phyloP scores from a whole-genome alignment of 1,140 invertebrate species.

The Drosophila saltans region DNA sequence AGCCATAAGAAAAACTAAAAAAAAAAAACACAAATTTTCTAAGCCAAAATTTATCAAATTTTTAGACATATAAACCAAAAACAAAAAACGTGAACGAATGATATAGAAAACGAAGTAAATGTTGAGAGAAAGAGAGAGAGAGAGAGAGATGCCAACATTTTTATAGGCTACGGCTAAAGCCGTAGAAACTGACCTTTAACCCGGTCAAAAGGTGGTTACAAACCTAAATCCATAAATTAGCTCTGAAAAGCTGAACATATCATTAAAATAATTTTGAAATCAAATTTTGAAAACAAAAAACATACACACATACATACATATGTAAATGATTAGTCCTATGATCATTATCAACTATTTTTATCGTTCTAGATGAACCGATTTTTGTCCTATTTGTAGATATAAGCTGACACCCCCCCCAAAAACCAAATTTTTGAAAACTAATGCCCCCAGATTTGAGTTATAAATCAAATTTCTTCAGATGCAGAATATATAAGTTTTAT shows the following conservation, averaged over 20 bases:
- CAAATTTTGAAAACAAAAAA: neutral
- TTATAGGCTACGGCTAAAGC: conserved; percentile 15
- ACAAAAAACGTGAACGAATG: conserved; percentile 28
- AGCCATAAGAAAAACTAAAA: conserved; percentile 20
- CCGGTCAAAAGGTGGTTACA: conserved; percentile 27
- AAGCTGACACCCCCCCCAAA: neutral
- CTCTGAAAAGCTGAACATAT: neutral
- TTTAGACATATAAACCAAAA: conserved; percentile 63
- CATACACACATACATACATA: neutral
- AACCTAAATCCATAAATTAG: conserved; percentile 1
- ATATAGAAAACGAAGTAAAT: conserved; percentile 17
- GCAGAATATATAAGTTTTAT: too few species aligned
- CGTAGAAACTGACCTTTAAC: conserved; percentile 24
- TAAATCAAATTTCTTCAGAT: too few species aligned
- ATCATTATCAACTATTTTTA: neutral
- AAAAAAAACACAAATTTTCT: conserved; percentile 56
- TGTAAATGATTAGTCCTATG: neutral
- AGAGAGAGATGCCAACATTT: conserved; percentile 20
- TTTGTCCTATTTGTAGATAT: neutral
- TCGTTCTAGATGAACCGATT: neutral
- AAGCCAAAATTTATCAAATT: conserved; percentile 80
- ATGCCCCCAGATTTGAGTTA: too few species aligned
- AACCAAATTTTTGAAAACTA: neutral
- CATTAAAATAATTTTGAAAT: conserved; percentile 9
- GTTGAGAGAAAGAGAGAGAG: conserved; percentile 1